A percentile compares a stretch with the other conserved stretches of the same genome.
phyloP scores from a whole-genome alignment of 2,113 vertebrate genomes.

The Desmodus rotundus region DNA sequence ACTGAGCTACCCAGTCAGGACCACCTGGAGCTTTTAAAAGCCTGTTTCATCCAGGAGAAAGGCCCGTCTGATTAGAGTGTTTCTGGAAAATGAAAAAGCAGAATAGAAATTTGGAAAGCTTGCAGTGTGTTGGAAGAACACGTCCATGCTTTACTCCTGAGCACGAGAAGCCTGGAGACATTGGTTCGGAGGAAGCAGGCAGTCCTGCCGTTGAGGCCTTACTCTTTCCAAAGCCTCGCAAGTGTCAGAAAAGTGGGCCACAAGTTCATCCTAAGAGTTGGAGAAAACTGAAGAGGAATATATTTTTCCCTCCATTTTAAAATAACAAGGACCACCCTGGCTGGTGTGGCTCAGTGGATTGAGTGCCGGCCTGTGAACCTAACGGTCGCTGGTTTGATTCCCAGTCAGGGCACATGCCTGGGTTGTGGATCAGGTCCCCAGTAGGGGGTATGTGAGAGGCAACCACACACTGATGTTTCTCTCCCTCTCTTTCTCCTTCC shows the following conservation, averaged over 20 bases:
- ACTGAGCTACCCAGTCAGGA: not conserved
- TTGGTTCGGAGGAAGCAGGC: not conserved
- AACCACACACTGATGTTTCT: no score
- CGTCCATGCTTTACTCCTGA: not conserved
- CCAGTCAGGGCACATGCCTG: no score
- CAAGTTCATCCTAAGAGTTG: not conserved
- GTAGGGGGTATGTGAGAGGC: no score
- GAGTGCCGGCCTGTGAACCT: no score
- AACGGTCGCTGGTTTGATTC: no score
- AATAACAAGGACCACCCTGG: not conserved
- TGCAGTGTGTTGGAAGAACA: not conserved
- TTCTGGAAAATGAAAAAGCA: slow-evolving; percentile 8
- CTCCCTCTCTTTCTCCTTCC: no score
- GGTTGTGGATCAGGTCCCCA: no score
- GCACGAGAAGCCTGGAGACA: not conserved
- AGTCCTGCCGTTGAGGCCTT: not conserved
- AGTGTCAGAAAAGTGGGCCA: not conserved
- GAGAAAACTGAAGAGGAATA: not conserved
- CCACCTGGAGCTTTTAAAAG: not conserved
- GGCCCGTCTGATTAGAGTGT: not conserved
- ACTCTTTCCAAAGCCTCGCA: not conserved
- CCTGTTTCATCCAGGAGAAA: not conserved
- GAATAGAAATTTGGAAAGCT: not conserved
- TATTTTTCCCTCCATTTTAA: not conserved
- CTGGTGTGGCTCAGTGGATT: no score